phyloP scores from a whole-genome alignment of 2,113 vertebrate genomes.

The Uria lomvia region DNA sequence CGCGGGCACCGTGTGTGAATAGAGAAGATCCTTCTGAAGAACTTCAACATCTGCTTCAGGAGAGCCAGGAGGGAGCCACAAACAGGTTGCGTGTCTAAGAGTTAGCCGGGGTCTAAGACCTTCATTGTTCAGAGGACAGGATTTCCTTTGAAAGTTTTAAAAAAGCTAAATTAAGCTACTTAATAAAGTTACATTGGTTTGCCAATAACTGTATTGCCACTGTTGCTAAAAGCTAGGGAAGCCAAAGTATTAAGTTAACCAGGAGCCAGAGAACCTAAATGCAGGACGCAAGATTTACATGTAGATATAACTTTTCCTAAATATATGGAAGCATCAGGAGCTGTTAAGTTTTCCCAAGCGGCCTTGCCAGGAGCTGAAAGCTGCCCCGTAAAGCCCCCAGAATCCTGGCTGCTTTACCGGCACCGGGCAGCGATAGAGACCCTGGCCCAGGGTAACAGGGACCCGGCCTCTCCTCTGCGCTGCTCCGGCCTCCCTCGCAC shows the following conservation, averaged over 20 bases:
- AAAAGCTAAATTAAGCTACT: neutral
- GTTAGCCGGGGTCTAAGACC: constrained; percentile 57
- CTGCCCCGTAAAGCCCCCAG: fast-evolving
- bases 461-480: fast-evolving
- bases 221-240: neutral
- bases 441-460: fast-evolving
- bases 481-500: neutral
- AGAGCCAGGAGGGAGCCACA: neutral
- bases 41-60: constrained; percentile 17
- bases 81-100: neutral
- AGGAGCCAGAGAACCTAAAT: neutral
- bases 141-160: neutral
- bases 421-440: fast-evolving
- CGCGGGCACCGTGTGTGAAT: fast-evolving
- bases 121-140: constrained; percentile 27
- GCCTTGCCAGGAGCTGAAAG: neutral
- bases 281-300: neutral
- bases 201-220: fast-evolving
- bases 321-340: fast-evolving
- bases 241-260: neutral
- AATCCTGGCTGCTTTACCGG: neutral
- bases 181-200: fast-evolving
- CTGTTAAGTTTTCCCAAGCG: neutral
- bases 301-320: neutral
- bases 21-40: neutral